Conservation (phyloP, 1,140 invertebrate genomes). For the Riptortus pedestris region DNA sequence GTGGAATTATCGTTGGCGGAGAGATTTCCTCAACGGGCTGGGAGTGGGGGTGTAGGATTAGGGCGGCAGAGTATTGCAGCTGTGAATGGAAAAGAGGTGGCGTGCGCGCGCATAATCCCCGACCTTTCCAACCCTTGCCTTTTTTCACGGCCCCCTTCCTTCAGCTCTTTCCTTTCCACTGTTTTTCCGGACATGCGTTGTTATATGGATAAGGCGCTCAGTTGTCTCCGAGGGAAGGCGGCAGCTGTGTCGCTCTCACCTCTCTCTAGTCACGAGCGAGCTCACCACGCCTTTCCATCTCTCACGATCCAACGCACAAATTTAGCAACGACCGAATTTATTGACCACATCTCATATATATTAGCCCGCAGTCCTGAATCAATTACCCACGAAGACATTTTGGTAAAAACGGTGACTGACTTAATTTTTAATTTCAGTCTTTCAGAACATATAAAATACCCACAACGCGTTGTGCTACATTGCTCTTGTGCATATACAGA, state of each 20-base stretch:
- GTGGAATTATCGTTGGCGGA: too few relatives aligned
- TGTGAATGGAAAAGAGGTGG: constrained; percentile 3
- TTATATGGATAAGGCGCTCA: constrained; percentile 12
- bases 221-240: not conserved
- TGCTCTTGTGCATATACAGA: too few relatives aligned
- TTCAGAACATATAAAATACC: too few relatives aligned
- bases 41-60: not conserved
- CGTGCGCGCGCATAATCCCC: not conserved
- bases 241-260: too few relatives aligned
- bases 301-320: too few relatives aligned
- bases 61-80: not conserved
- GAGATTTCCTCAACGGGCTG: not conserved
- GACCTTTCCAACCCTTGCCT: constrained; percentile 1
- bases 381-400: too few relatives aligned
- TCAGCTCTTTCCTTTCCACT: constrained; percentile 8
- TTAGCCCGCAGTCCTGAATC: too few relatives aligned
- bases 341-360: too few relatives aligned
- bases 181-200: constrained; percentile 18
- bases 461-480: too few relatives aligned
- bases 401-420: too few relatives aligned
- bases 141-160: not conserved
- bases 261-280: not conserved
- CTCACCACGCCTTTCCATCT: too few relatives aligned
- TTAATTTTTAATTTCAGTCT: too few relatives aligned
- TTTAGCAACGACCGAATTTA: not conserved